Evolutionary conservation across 2,797 vertebrate species (phyloP).

Genomic region (Champsocephalus gunnari): DNA sequence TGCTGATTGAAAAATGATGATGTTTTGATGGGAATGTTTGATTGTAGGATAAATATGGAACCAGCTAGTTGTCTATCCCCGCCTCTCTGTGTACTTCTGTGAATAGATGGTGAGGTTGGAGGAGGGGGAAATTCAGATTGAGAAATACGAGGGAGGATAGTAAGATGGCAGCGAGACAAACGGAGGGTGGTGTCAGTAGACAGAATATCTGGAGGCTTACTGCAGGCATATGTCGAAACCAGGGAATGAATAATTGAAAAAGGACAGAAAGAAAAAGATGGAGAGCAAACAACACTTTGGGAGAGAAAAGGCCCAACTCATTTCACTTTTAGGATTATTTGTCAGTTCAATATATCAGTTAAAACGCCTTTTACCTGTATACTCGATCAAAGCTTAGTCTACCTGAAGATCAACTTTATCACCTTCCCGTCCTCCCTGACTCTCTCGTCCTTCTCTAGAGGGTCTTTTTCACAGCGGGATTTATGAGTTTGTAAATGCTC

Average conservation of each 20-base stretch:
- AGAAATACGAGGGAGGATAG: constrained; percentile 42
- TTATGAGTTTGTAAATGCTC: constrained; percentile 66
- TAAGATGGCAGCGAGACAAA: constrained; percentile 48
- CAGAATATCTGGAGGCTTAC: constrained; percentile 61
- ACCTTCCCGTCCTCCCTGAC: neutral
- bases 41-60: constrained; percentile 28
- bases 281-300: constrained; percentile 47
- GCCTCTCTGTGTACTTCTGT: neutral
- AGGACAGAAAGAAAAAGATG: constrained; percentile 41
- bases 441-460: constrained; percentile 13
- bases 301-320: constrained; percentile 19
- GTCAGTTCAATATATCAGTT: constrained; percentile 44
- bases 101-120: constrained; percentile 7
- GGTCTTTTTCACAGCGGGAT: constrained; percentile 55
- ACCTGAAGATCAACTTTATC: constrained; percentile 32
- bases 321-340: constrained; percentile 49
- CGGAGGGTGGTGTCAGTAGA: constrained; percentile 48
- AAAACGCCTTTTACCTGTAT: constrained; percentile 41
- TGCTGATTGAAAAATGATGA: constrained; percentile 33
- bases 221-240: constrained; percentile 62
- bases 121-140: constrained; percentile 29
- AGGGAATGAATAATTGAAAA: constrained; percentile 68
- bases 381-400: constrained; percentile 19
- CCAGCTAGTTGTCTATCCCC: constrained; percentile 11
- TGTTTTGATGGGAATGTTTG: constrained; percentile 16